Conservation (phyloP, 2,797 vertebrate genomes). For the Danio albolineatus region DNA sequence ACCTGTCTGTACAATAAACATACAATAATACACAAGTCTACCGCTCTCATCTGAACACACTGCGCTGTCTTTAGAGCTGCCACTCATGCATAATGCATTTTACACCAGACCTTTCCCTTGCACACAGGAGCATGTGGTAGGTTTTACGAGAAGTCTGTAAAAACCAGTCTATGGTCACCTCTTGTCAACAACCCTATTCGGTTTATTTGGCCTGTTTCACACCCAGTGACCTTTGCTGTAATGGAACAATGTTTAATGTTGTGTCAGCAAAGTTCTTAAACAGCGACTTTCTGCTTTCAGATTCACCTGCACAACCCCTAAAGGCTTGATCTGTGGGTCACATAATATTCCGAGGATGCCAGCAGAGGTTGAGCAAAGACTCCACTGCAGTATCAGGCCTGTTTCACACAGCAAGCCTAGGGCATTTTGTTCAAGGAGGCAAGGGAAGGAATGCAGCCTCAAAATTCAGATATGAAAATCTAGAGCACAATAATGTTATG, state of each 20-base stretch:
- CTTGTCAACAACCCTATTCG: slow-evolving; percentile 38
- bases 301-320: background rate
- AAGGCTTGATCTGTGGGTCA: slow-evolving; percentile 21
- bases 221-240: slow-evolving; percentile 19
- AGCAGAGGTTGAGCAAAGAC: background rate
- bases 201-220: slow-evolving; percentile 36
- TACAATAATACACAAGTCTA: slow-evolving; percentile 8
- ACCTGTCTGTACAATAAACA: slow-evolving; percentile 30
- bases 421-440: background rate
- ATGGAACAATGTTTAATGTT: background rate
- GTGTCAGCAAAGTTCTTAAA: slow-evolving; percentile 20
- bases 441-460: background rate
- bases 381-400: background rate
- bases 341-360: slow-evolving; percentile 6
- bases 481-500: background rate
- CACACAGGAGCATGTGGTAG: slow-evolving; percentile 43
- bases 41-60: slow-evolving; percentile 23
- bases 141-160: slow-evolving; percentile 37
- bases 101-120: slow-evolving; percentile 7
- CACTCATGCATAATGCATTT: slow-evolving; percentile 49
- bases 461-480: background rate
- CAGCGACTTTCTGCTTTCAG: background rate
- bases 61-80: slow-evolving; percentile 13
- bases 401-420: background rate
- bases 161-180: slow-evolving; percentile 18